Base-by-base conservation (phyloP, 2,888 invertebrate species). In the Cephus rjabovi region DNA sequence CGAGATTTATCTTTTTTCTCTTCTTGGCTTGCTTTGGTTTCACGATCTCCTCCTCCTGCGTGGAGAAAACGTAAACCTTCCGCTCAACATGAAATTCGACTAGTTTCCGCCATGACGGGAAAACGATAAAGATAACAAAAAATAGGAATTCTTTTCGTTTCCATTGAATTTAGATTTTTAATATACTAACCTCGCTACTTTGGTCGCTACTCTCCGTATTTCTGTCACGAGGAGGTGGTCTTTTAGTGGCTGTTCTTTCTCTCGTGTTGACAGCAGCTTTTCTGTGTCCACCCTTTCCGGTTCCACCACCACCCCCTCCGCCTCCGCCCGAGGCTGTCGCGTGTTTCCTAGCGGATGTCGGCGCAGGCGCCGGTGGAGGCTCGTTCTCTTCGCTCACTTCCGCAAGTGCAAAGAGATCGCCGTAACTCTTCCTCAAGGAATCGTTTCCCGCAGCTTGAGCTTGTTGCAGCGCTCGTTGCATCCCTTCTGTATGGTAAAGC, bases 21-120 rank as follows among this genome's bases (percentile, higher is more conserved):
- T 97, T 96, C 92, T 98, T 98, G 82, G 97, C 96, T 92, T 96
- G 96, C 92, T 97, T 97, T 87, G 96, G 96, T 92, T 97, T 97
- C 34, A 97, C 95, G 90, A 97, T 96, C 93, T 97, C 97, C 92
- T 98, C 98, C 91, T 98, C 96, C 95, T 97, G 92, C 69, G 31
- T 15, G 56, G 56, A 56, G 23, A 56, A 56, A 56, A 23, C 56
- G 56, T 23, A 56, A 56, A 56, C 56, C 56, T 56, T 56, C 56
- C 9, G 9, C 56, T 56, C 56, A 56, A 56, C 56, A 56, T 56
- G 56, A 56, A 56, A 56, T 3, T 23, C 23, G 23, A 23, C 56
- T 56, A 56, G 56, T 56, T 56, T 56, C 56, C 56, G 56, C 9
- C 23, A 9, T 23, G 9, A 23, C 23, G 56, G 1, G 56, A 56